A percentile compares a stretch with the other conserved stretches of the same genome.
Conservation (phyloP, 2,888 invertebrate species). For the Temnothorax unifasciatus region DNA sequence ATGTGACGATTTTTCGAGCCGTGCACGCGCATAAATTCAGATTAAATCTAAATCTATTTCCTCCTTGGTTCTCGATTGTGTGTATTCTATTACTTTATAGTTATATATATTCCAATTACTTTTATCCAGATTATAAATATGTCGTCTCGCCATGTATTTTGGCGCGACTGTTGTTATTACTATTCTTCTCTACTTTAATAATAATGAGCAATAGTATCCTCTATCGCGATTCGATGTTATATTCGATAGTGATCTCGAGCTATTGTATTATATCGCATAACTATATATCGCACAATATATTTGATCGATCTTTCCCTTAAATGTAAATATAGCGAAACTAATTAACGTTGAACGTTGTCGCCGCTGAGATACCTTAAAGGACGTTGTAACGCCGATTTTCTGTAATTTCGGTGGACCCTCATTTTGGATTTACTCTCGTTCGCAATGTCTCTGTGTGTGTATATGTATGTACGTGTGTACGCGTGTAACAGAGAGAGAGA, state of each 20-base stretch:
- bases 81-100: too few relatives aligned
- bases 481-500: not conserved
- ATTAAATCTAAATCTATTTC: not conserved
- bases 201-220: conserved; percentile 18
- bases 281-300: conserved; percentile 54
- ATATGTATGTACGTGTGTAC: not conserved
- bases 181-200: conserved; percentile 4
- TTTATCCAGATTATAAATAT: not conserved
- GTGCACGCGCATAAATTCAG: conserved; percentile 20
- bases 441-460: conserved; percentile 15
- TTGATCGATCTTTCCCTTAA: conserved; percentile 61
- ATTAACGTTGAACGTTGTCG: conserved; percentile 48
- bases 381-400: conserved; percentile 31
- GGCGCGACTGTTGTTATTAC: not conserved
- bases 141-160: not conserved
- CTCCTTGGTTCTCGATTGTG: not conserved
- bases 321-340: conserved; percentile 67
- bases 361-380: conserved; percentile 63
- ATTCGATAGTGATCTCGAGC: conserved; percentile 9
- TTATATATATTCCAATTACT: not conserved
- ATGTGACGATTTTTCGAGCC: conserved; percentile 62
- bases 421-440: conserved; percentile 20
- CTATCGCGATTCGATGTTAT: conserved; percentile 31
- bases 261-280: conserved; percentile 41
- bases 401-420: conserved; percentile 5